Conservation (phyloP, 1,140 invertebrate species). For the Mizuhopecten yessoensis region DNA sequence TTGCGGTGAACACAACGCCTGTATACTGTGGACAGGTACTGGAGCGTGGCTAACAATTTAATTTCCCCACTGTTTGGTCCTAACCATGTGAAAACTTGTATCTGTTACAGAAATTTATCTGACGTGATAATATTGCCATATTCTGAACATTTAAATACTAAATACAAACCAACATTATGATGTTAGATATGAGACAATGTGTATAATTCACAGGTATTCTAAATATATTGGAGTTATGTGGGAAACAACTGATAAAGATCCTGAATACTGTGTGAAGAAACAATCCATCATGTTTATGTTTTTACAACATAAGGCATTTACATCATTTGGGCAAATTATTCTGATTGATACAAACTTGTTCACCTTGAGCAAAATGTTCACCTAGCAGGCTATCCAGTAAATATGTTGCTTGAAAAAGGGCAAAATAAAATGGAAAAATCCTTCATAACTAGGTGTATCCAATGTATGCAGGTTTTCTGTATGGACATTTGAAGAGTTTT, state of each 20-base stretch:
- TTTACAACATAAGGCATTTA: no score
- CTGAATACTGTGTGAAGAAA: neutral
- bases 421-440: no score
- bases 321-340: neutral
- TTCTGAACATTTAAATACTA: neutral
- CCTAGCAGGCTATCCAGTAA: no score
- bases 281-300: neutral
- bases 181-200: neutral
- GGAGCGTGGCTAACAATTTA: neutral
- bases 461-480: no score
- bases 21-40: neutral
- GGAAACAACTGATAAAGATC: neutral
- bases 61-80: neutral
- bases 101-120: conserved; percentile 28
- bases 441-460: no score
- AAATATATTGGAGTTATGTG: neutral
- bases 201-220: conserved; percentile 18
- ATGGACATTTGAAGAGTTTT: no score
- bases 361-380: no score
- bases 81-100: neutral
- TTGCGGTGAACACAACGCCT: no score
- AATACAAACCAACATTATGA: neutral
- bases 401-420: no score
- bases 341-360: no score
- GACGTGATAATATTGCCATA: neutral